A percentile compares a stretch with the other conserved stretches of the same genome.
Evolutionary conservation across 2,888 invertebrate species (phyloP).

Genomic region (Pollenia angustigena): DNA sequence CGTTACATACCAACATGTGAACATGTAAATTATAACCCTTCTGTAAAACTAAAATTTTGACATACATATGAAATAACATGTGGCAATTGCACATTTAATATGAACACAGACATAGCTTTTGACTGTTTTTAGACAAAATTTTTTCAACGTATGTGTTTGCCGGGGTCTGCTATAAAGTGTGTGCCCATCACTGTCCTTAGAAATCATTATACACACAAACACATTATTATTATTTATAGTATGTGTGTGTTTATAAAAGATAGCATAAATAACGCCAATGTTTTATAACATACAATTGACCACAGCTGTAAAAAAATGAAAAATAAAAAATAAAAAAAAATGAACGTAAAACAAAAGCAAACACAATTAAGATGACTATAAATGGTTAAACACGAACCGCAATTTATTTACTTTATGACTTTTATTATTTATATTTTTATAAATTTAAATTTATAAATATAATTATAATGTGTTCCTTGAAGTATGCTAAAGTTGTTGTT

Average conservation of each 20-base stretch:
- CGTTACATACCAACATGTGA: too few species aligned
- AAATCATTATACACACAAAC: neutral
- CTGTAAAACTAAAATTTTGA: too few species aligned
- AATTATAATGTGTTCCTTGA: neutral
- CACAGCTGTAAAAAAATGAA: neutral
- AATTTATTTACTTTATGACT: constrained; percentile 47
- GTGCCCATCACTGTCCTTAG: too few species aligned
- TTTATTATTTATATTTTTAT: constrained; percentile 40
- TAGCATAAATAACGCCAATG: constrained; percentile 22
- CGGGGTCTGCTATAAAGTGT: too few species aligned
- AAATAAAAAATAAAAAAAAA: constrained; percentile 8
- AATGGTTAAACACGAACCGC: constrained; percentile 35
- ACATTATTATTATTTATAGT: neutral
- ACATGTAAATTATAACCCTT: too few species aligned
- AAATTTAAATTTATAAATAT: constrained; percentile 23
- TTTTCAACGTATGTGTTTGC: too few species aligned
- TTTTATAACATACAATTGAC: constrained; percentile 40
- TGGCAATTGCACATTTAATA: too few species aligned
- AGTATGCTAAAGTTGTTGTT: constrained; percentile 13
- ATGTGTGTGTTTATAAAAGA: neutral
- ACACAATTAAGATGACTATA: constrained; percentile 32
- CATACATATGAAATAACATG: too few species aligned
- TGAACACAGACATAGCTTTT: too few species aligned
- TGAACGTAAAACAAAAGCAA: constrained; percentile 28
- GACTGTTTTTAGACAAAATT: too few species aligned